Evolutionary conservation across 2,888 invertebrate genomes (phyloP).

Genomic region (Ophraella communa): DNA sequence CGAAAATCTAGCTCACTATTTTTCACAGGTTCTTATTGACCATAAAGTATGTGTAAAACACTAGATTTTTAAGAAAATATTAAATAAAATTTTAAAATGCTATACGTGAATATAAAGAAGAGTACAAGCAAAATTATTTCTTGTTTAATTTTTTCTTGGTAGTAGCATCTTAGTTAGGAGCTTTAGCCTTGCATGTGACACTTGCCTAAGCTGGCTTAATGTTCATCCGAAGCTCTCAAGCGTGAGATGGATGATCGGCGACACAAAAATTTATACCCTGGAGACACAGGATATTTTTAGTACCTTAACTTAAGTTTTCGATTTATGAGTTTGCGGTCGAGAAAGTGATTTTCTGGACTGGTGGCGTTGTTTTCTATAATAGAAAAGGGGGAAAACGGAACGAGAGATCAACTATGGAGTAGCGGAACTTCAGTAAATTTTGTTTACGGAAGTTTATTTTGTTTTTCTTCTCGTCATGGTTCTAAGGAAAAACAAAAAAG

Average conservation of each 20-base stretch:
- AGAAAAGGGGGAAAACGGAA: not conserved
- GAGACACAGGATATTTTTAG: slow-evolving; percentile 28
- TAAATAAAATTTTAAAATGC: too few species aligned
- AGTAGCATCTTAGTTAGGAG: not conserved
- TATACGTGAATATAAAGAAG: too few species aligned
- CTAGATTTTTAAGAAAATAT: too few species aligned
- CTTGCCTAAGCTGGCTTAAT: slow-evolving; percentile 31
- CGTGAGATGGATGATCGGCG: slow-evolving; percentile 39
- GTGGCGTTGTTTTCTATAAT: slow-evolving; percentile 3
- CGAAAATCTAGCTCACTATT: slow-evolving; percentile 14
- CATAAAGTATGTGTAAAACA: not conserved
- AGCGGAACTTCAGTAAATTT: slow-evolving; percentile 15
- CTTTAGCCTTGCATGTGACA: slow-evolving; percentile 7
- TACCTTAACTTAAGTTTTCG: slow-evolving; percentile 22
- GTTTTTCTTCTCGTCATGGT: not conserved
- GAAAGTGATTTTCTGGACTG: slow-evolving; percentile 27
- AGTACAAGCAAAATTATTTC: too few species aligned
- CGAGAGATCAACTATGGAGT: not conserved
- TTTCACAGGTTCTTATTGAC: not conserved
- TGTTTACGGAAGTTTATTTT: not conserved
- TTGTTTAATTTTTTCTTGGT: too few species aligned
- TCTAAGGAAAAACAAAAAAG: not conserved
- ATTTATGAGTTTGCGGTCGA: slow-evolving; percentile 26
- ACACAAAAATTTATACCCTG: slow-evolving; percentile 33
- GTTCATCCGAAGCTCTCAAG: slow-evolving; percentile 24